Evolutionary conservation across 1,140 invertebrate genomes (phyloP).

Genomic region (Drosophila ambigua): DNA sequence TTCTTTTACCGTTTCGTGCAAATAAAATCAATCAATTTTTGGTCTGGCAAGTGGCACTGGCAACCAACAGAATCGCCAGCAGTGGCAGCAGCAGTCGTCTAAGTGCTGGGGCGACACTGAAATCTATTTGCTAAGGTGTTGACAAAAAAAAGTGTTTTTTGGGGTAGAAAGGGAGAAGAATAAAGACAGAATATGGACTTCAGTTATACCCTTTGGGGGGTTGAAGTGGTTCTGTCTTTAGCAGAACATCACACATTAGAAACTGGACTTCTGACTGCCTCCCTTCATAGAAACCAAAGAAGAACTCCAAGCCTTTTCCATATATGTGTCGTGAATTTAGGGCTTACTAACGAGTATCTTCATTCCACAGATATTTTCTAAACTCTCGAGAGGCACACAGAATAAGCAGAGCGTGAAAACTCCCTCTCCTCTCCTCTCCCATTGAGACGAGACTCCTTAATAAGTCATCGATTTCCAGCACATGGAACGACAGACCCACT

Average conservation of each 20-base stretch:
- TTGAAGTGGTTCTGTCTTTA: neutral
- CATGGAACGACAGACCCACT: constrained; percentile 18
- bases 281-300: too few species aligned
- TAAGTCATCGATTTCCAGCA: constrained; percentile 39
- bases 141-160: constrained; percentile 40
- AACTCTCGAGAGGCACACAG: neutral
- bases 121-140: constrained; percentile 77
- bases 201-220: neutral
- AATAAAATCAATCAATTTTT: constrained; percentile 81
- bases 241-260: too few species aligned
- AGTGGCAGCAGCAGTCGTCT: constrained; percentile 40
- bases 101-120: constrained; percentile 72
- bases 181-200: neutral
- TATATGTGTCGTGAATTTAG: too few species aligned
- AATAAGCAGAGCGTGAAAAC: neutral
- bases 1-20: constrained; percentile 46
- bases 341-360: too few species aligned
- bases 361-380: neutral
- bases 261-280: too few species aligned
- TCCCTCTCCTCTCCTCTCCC: neutral
- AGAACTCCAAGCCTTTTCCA: too few species aligned
- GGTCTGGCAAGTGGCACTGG: constrained; percentile 51
- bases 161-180: constrained; percentile 1
- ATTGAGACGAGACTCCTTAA: constrained; percentile 45
- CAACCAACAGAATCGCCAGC: constrained; percentile 12